Conservation (phyloP, 2,797 vertebrate species). For the Rallus crepitans region DNA sequence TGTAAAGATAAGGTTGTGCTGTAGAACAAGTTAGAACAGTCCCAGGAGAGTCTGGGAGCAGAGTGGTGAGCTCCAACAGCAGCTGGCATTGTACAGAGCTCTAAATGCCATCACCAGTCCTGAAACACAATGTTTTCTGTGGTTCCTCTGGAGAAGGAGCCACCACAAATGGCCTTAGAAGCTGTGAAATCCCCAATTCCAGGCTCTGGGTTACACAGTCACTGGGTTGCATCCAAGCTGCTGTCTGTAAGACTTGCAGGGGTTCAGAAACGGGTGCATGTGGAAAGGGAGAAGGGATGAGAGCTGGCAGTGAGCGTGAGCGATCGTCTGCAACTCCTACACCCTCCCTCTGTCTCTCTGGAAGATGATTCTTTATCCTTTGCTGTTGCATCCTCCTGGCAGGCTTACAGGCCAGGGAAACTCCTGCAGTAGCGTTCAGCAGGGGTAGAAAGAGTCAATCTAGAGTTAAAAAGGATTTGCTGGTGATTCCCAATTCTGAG, state of each 20-base stretch:
- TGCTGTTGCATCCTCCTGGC: background rate
- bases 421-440: background rate
- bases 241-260: background rate
- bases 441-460: background rate
- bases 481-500: background rate
- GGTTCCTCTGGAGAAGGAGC: background rate
- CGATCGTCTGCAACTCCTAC: background rate
- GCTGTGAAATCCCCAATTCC: background rate
- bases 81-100: background rate
- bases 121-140: constrained; percentile 4
- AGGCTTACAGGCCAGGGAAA: background rate
- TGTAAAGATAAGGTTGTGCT: background rate
- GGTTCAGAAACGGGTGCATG: background rate
- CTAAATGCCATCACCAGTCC: background rate
- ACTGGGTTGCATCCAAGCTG: background rate
- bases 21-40: background rate
- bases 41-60: background rate
- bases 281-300: background rate
- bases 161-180: background rate
- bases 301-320: fast-evolving
- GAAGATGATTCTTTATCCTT: background rate
- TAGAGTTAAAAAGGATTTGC: background rate
- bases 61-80: background rate
- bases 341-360: background rate
- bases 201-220: background rate